These are phyloP conservation scores for Drosophila greeni DNA, from an alignment of 2,888 invertebrate genomes.

Conservation along the genomic window DNA sequence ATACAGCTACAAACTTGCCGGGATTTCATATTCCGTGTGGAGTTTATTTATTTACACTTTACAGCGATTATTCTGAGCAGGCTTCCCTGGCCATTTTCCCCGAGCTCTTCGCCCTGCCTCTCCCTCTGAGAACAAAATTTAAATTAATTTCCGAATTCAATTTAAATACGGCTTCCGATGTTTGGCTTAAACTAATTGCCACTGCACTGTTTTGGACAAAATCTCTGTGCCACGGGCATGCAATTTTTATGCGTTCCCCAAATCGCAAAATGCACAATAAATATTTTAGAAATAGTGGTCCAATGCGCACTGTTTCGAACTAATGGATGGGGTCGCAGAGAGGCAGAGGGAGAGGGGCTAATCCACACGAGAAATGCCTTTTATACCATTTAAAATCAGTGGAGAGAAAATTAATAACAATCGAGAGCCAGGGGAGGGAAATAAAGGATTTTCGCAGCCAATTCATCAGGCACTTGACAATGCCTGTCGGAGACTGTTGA, in stretches of 20 bases:
- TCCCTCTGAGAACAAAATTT: conserved; percentile 47
- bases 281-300: conserved; percentile 30
- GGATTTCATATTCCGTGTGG: conserved; percentile 43
- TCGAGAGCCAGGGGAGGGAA: neutral
- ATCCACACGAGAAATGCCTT: conserved; percentile 26
- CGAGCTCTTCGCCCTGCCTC: conserved; percentile 2
- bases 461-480: conserved; percentile 1
- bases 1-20: conserved; percentile 30
- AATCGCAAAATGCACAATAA: conserved; percentile 50
- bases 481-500: conserved; percentile 31
- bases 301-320: conserved; percentile 26
- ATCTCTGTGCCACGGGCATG: conserved; percentile 29
- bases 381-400: conserved; percentile 11
- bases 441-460: conserved; percentile 1
- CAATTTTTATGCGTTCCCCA: conserved; percentile 10
- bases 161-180: conserved; percentile 44
- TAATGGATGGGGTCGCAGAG: conserved; percentile 31
- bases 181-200: conserved; percentile 38
- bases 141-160: conserved; percentile 59
- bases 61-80: conserved; percentile 28
- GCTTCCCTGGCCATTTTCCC: conserved; percentile 20
- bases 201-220: conserved; percentile 19
- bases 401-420: conserved; percentile 42
- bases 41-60: conserved; percentile 53
- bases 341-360: conserved; percentile 19